Conservation (phyloP, 2,888 invertebrate species). For the Orgyia antiqua region DNA sequence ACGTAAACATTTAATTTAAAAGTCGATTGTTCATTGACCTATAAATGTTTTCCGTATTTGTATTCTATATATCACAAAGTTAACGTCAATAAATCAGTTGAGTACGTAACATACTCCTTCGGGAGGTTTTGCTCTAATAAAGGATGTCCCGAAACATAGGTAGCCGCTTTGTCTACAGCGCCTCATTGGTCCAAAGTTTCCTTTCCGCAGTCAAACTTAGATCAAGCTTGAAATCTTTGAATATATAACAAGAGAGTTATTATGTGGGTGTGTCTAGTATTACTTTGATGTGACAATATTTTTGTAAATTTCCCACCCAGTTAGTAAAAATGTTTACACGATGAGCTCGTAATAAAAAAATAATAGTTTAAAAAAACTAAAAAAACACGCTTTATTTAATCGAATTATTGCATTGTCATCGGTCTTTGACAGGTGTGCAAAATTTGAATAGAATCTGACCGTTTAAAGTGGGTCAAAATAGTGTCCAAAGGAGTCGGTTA, state of each 20-base stretch:
- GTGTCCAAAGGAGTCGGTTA: no score
- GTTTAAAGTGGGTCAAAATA: no score
- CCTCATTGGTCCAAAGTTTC: conserved; percentile 68
- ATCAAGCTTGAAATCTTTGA: conserved; percentile 54
- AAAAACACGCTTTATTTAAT: no score
- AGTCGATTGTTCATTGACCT: conserved; percentile 12
- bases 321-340: no score
- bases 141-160: conserved; percentile 46
- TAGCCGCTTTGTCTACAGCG: conserved; percentile 59
- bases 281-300: conserved; percentile 35
- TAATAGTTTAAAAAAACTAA: neutral
- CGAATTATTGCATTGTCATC: no score
- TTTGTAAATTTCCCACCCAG: no score
- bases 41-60: conserved; percentile 15
- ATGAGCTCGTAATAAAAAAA: no score
- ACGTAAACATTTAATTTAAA: no score
- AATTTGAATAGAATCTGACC: no score
- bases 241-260: conserved; percentile 16
- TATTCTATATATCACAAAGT: conserved; percentile 26
- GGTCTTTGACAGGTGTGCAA: no score
- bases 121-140: conserved; percentile 50
- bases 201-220: conserved; percentile 72
- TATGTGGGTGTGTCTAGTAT: conserved; percentile 33
- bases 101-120: conserved; percentile 35
- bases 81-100: conserved; percentile 45